Conservation (phyloP, 2,113 vertebrate genomes). For the Emydocephalus ijimae region DNA sequence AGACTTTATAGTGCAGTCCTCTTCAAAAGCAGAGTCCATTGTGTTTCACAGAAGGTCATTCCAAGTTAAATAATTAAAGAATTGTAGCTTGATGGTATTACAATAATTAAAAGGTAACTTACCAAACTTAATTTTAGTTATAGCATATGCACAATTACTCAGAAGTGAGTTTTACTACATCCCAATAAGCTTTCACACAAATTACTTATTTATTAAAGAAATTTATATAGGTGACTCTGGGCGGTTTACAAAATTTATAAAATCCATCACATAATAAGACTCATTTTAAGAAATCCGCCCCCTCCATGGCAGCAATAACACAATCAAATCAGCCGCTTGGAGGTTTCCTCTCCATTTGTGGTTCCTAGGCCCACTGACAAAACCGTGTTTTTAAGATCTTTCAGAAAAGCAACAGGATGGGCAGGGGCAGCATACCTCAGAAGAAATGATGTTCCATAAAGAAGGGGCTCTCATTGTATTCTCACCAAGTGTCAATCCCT, state of each 20-base stretch:
- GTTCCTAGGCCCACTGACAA: background rate
- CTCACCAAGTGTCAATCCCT: background rate
- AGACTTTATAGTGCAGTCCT: background rate
- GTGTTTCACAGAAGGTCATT: background rate
- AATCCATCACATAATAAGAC: background rate
- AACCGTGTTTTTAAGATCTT: background rate
- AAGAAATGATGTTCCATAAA: background rate
- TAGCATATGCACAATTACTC: background rate
- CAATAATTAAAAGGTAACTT: background rate
- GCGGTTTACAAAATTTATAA: background rate
- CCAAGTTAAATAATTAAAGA: background rate
- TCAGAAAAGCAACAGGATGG: background rate
- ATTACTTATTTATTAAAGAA: background rate
- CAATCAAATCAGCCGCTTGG: background rate
- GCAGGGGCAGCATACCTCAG: background rate
- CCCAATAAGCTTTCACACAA: background rate
- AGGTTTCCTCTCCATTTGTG: background rate
- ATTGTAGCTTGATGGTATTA: background rate
- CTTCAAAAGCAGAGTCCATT: background rate
- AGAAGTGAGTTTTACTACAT: background rate
- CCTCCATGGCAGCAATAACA: background rate
- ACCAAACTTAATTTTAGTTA: background rate
- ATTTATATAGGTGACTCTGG: background rate
- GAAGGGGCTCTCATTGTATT: background rate
- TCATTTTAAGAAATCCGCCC: background rate